Evolutionary conservation across 2,888 invertebrate genomes (phyloP), one percentile per base, ranked within the genome.

Genomic region (Teleiodes luculella): DNA sequence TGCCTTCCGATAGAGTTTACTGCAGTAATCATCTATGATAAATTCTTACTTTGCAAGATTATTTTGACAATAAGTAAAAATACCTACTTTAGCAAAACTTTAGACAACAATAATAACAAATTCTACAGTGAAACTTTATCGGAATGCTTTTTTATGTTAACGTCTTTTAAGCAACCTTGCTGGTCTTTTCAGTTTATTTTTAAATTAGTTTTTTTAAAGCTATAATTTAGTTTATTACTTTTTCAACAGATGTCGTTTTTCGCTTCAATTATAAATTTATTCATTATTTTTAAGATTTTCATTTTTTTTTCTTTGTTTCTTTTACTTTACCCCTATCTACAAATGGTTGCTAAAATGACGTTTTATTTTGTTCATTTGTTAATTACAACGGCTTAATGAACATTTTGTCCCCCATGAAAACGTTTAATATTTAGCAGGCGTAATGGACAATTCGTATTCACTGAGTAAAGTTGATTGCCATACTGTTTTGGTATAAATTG

Each of bases 1-100:
- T 31, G 70, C 74, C 75, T 83, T 64, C 76, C 74, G 68, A 59
- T 70, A 63, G 48, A 71, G 76, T 82, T 83, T 70, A 11, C 39
- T 41, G 11, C 18, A 24, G 3, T 24, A 24, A 4, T 4, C 6
- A 24, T 6, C 6, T 24, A 24, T 6, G 24, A 6, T 4, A 24
- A 24, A 24, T 24, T 24, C 24, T 6, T 6, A 24, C 24, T 24
- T 24, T 6, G 3, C 24, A 24, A 24, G 24, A 24, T 24, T 24
- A 24, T 6, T 24, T 24, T 24, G 24, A 24, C 24, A n/a, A n/a
- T n/a, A n/a, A n/a, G n/a, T n/a, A n/a, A n/a, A n/a, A n/a, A n/a
- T n/a, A n/a, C n/a, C n/a, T n/a, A n/a, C n/a, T n/a, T n/a, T n/a
- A n/a, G n/a, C n/a, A n/a, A n/a, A n/a, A n/a, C n/a, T n/a, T n/a